Percentiles rank a stretch among this genome's conserved stretches.
phyloP scores from a whole-genome alignment of 2,888 invertebrate genomes.

The Volucella inflata region DNA sequence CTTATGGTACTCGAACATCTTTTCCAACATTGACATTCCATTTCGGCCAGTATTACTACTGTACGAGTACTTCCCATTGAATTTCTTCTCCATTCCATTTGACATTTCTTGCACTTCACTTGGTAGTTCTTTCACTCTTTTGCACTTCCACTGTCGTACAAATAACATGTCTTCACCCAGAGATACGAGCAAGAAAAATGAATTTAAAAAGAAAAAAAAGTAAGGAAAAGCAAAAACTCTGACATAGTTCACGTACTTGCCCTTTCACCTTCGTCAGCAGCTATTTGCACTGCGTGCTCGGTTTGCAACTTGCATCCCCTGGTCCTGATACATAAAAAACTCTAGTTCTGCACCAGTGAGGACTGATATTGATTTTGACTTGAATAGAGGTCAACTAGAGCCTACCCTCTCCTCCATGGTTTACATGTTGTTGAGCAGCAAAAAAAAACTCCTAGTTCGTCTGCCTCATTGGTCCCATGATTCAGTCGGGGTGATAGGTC shows the following conservation, averaged over 20 bases:
- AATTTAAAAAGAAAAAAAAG: not conserved
- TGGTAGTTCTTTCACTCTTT: too few relatives aligned
- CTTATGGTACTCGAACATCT: too few relatives aligned
- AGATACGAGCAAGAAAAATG: too few relatives aligned
- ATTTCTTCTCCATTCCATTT: too few relatives aligned
- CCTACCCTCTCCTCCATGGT: constrained; percentile 20
- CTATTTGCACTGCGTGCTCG: constrained; percentile 57
- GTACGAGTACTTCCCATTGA: too few relatives aligned
- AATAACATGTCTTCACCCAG: too few relatives aligned
- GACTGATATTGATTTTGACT: constrained; percentile 48
- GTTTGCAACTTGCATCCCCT: constrained; percentile 44
- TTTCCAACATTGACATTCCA: too few relatives aligned
- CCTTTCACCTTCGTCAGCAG: constrained; percentile 52
- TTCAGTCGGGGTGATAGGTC: constrained; percentile 54
- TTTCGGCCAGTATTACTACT: too few relatives aligned
- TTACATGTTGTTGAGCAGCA: not conserved
- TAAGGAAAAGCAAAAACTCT: constrained; percentile 4
- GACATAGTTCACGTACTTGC: constrained; percentile 67
- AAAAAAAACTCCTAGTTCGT: constrained; percentile 15
- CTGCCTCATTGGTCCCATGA: constrained; percentile 36
- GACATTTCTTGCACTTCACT: too few relatives aligned
- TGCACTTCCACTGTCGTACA: too few relatives aligned
- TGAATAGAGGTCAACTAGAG: constrained; percentile 42
- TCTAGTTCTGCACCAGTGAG: not conserved
- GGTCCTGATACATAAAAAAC: not conserved